Evolutionary conservation across 1,140 invertebrate species (phyloP), one percentile per base, ranked within the genome.

Genomic region (Bombus polaris): DNA sequence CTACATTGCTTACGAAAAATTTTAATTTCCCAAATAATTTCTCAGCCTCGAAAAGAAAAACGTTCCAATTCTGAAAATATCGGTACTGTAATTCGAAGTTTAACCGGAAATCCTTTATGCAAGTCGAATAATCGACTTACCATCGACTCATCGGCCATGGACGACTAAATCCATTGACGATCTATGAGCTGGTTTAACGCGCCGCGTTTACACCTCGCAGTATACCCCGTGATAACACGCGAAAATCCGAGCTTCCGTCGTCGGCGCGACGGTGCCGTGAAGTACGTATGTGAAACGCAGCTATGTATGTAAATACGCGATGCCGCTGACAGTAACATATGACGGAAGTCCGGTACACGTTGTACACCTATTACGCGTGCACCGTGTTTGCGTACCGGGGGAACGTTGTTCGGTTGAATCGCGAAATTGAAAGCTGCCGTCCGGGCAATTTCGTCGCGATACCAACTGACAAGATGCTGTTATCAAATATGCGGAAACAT

Each of bases 261-360:
- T 53, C 47, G 47, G 18, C 47, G 47, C 18, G 57, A 65, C 42
- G 35, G 13, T 22, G n/a, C 35, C 83, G 70, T 57, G 53, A 85
- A 81, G 70, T 81, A 44, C 59, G 15, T 37, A 35, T 35, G 25
- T 62, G 39, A 5, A 39, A 28, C 39, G 68, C 28, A 35, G 12
- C n/a, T 35, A 53, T 53, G 70, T 65, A 66, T 79, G 83, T 71
- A 85, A 81, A 85, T 85, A 81, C 78, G 32, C 70, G 83, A 74
- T 42, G 22, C 71, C 37, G 53, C n/a, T 85, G 83, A 85, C 83
- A 81, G 70, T 85, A 85, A 85, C 83, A 79, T 85, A 85, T 81
- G 83, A 85, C 83, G 83, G 78, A 85, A 85, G 83, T 85, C 83
- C 83, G 83, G 83, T 73, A 66, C 77, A 85, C 77, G 42, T 79